Base-by-base conservation (phyloP, 2,113 vertebrate species). In the Oreochromis spilurus region DNA sequence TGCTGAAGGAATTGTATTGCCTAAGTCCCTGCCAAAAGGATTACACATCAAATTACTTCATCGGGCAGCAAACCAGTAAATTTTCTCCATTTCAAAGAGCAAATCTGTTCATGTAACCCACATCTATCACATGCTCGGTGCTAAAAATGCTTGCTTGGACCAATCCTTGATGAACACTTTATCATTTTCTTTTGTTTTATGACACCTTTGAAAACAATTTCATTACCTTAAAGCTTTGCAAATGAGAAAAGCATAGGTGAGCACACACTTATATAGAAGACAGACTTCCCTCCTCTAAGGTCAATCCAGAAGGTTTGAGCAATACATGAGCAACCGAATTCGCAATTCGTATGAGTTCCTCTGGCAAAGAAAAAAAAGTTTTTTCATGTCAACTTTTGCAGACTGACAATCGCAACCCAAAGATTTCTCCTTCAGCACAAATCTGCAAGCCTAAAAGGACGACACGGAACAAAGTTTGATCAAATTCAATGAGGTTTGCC, bases 191-290 rank as follows among this genome's bases (percentile, higher is more conserved):
- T 72, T 48, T 72, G 9, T 45, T 75, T 75, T 75, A 7, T 75
- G 24, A 48, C 24, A 17, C 24, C 43, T 17, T 75, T 7, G 2
- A 84, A 83, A 86, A 85, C 10, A 29, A 83, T 82, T 16, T 62
- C 81, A 84, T 90, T 89, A 88, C 21, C 85, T 91, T 85, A 38
- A 26, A 75, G 38, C 31, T 91, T 82, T 53, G 62, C 55, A 40
- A 36, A n/a, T 53, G 34, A 84, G 36, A 48, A 29, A 84, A 83
- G 45, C 45, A 57, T 21, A 55, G 21, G 38, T 24, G 34, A 60
- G 38, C 43, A 75, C 36, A 19, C 9, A 29, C 29, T 45, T 14
- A 5, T 67, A 31, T 7, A 77, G 45, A 4, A 14, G 10, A 84
- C 7, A 36, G 45, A 78, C 58, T 45, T 45, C 21, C 12, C 7